phyloP scores from a whole-genome alignment of 2,888 invertebrate genomes.

The Sminthurides aquaticus region DNA sequence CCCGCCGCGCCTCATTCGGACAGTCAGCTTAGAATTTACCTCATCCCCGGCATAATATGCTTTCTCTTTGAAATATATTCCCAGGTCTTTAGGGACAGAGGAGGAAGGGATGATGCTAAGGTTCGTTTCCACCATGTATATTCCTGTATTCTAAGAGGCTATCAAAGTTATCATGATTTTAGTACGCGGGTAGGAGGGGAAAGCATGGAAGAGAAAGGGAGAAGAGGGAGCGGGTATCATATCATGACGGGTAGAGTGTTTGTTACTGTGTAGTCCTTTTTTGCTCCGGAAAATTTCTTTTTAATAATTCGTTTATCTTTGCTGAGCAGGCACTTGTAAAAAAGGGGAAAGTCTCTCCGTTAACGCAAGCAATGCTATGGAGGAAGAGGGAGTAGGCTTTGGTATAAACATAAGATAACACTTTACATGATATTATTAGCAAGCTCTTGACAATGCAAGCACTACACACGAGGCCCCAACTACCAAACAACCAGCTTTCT shows the following conservation, averaged over 20 bases:
- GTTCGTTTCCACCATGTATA: not conserved
- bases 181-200: not conserved
- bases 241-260: too few species aligned
- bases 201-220: slow-evolving; percentile 3
- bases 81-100: too few species aligned
- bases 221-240: too few species aligned
- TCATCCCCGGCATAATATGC: too few species aligned
- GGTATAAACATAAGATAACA: not conserved
- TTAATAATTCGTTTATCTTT: slow-evolving; percentile 39
- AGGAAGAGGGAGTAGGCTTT: too few species aligned
- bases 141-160: too few species aligned
- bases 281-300: slow-evolving; percentile 20
- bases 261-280: not conserved
- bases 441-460: not conserved
- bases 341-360: too few species aligned
- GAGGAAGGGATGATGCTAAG: not conserved
- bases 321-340: slow-evolving; percentile 20
- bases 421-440: slow-evolving; percentile 8
- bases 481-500: too few species aligned
- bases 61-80: not conserved
- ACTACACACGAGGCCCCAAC: too few species aligned
- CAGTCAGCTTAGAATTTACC: not conserved
- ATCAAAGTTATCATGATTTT: not conserved
- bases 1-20: not conserved
- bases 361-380: too few species aligned